Percentiles rank a stretch among this genome's conserved stretches.
Evolutionary conservation across 2,888 invertebrate species (phyloP).

Genomic region (Acrocyrtus sp.): DNA sequence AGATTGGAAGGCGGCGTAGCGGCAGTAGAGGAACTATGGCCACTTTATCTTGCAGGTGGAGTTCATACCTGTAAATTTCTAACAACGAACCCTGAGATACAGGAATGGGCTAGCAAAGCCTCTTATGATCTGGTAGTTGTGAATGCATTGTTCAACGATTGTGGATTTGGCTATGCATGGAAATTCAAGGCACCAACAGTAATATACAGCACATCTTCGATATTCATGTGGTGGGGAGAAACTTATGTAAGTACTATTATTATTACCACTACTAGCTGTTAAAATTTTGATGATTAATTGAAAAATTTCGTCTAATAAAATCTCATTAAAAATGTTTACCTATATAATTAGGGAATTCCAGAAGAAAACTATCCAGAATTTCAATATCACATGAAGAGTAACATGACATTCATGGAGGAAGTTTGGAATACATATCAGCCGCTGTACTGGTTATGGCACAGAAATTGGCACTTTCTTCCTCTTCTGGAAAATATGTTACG

Average conservation of each 20-base stretch:
- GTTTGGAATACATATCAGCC: constrained; percentile 43
- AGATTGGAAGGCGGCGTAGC: constrained; percentile 22
- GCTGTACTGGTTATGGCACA: constrained; percentile 38
- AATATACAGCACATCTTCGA: constrained; percentile 18
- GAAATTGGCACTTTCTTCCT: constrained; percentile 48
- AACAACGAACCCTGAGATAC: constrained; percentile 12
- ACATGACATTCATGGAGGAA: constrained; percentile 54
- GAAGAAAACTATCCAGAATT: constrained; percentile 50
- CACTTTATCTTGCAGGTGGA: constrained; percentile 16
- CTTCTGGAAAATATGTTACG: constrained; percentile 43
- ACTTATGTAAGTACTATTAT: constrained; percentile 31
- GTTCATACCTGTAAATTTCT: constrained; percentile 28
- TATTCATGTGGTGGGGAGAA: constrained; percentile 53
- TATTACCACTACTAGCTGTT: too few species aligned
- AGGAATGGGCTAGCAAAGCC: constrained; percentile 33
- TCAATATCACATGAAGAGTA: constrained; percentile 23
- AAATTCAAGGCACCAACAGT: constrained; percentile 45
- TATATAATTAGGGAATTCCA: constrained; percentile 7
- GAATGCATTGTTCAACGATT: constrained; percentile 49
- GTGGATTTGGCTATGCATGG: constrained; percentile 39
- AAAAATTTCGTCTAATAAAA: too few species aligned
- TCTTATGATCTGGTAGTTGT: constrained; percentile 49
- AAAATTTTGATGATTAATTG: too few species aligned
- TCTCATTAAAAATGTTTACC: too few species aligned
- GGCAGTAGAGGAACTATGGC: constrained; percentile 36